Evolutionary conservation across 1,140 invertebrate species (phyloP).

Genomic region (Brachionus calyciflorus): DNA sequence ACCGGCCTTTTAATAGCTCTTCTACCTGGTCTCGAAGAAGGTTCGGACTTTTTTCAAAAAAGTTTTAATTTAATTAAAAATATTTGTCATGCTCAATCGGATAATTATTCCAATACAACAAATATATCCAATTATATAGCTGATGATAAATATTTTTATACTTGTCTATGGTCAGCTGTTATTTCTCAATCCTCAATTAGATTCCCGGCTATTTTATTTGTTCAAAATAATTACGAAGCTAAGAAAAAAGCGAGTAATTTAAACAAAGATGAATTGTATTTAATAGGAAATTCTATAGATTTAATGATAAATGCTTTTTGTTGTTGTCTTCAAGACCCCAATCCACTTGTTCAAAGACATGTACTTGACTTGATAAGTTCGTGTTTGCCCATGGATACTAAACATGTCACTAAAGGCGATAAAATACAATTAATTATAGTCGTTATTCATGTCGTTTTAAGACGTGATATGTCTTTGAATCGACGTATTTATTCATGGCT

Average conservation of each 20-base stretch:
- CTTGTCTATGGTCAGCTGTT: constrained; percentile 79
- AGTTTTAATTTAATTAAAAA: constrained; percentile 43
- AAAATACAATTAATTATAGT: constrained; percentile 75
- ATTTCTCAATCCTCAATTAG: constrained; percentile 77
- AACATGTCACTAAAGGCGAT: constrained; percentile 71
- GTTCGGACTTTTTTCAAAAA: constrained; percentile 81
- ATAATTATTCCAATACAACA: neutral
- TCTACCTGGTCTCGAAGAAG: constrained; percentile 82
- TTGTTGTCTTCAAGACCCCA: constrained; percentile 73
- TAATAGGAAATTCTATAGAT: constrained; percentile 40
- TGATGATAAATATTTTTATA: constrained; percentile 79
- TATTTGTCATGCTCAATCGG: constrained; percentile 35
- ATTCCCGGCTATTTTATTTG: constrained; percentile 76
- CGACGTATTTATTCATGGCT: constrained; percentile 80
- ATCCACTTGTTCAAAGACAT: constrained; percentile 80
- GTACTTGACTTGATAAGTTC: constrained; percentile 78
- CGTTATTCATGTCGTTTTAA: constrained; percentile 75
- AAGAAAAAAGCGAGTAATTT: constrained; percentile 61
- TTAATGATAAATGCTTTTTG: constrained; percentile 68
- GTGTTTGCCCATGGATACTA: constrained; percentile 81
- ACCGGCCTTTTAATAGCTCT: constrained; percentile 81
- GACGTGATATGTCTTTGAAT: constrained; percentile 88
- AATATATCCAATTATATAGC: constrained; percentile 69
- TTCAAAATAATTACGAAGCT: constrained; percentile 78
- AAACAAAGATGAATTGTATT: constrained; percentile 33